A percentile compares a stretch with the other conserved stretches of the same genome.
Evolutionary conservation across 2,113 vertebrate species (phyloP).

Genomic region (Atractosteus spatula): DNA sequence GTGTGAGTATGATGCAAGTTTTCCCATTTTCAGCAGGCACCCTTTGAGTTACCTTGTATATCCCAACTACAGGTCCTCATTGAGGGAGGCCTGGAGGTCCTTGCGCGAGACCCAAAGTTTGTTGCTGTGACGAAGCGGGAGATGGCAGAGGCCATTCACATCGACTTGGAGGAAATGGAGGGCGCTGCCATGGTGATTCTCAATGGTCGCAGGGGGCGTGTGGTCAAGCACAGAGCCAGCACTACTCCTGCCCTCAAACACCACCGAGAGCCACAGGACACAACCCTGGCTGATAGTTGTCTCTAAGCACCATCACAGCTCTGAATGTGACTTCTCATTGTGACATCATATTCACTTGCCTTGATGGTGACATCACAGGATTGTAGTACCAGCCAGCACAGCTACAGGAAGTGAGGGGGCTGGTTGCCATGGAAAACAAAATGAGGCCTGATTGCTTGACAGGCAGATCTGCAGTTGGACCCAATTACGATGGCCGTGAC

Average conservation of each 20-base stretch:
- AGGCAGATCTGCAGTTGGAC: conserved; percentile 21
- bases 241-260: conserved; percentile 36
- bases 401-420: neutral
- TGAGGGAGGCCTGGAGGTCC: conserved; percentile 57
- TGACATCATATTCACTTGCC: conserved; percentile 19
- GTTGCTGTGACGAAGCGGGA: conserved; percentile 63
- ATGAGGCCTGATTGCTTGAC: conserved; percentile 20
- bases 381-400: conserved; percentile 15
- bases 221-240: conserved; percentile 51
- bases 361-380: conserved; percentile 30
- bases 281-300: conserved; percentile 29
- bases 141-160: conserved; percentile 69
- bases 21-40: neutral
- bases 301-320: conserved; percentile 37
- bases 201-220: conserved; percentile 42
- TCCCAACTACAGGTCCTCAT: conserved; percentile 66
- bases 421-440: conserved; percentile 27
- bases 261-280: neutral
- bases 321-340: conserved; percentile 12
- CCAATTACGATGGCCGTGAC: conserved; percentile 20
- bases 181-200: conserved; percentile 62
- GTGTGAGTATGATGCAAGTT: too few relatives aligned
- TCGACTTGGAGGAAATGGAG: conserved; percentile 68
- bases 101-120: conserved; percentile 67
- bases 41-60: neutral